These are phyloP conservation scores for Varanus komodoensis DNA, from an alignment of 2,113 vertebrate genomes.

Conservation along the genomic window DNA sequence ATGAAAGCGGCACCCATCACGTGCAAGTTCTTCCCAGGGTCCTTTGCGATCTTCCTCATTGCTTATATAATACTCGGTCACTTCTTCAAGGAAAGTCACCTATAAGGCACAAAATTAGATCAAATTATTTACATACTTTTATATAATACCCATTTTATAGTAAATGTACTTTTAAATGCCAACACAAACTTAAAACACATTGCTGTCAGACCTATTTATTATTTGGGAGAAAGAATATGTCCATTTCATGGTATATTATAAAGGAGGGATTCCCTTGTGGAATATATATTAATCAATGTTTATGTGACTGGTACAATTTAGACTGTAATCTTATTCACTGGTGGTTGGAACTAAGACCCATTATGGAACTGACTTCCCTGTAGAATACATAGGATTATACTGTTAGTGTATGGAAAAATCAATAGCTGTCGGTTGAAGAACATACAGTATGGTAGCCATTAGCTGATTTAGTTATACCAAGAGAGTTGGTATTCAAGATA, in stretches of 20 bases:
- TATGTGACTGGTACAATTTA: neutral
- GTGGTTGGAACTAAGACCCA: too few relatives aligned
- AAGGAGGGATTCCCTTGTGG: neutral
- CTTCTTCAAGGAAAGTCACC: slow-evolving; percentile 91
- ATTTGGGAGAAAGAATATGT: neutral
- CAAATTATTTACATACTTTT: neutral
- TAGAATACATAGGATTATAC: too few relatives aligned
- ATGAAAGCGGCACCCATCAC: slow-evolving; percentile 91
- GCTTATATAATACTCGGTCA: slow-evolving; percentile 89
- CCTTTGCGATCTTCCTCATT: slow-evolving; percentile 90
- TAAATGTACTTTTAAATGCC: neutral
- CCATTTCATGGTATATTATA: neutral
- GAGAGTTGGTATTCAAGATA: neutral
- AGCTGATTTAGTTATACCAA: neutral
- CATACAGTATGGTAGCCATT: neutral
- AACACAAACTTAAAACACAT: neutral
- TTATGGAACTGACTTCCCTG: too few relatives aligned
- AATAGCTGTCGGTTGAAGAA: neutral
- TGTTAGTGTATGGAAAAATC: neutral
- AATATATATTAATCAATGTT: neutral
- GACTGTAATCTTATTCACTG: too few relatives aligned
- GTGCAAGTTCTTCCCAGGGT: slow-evolving; percentile 94
- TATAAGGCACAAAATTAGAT: slow-evolving; percentile 54
- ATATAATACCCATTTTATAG: neutral
- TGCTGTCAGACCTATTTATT: neutral